Percentiles rank a stretch among this genome's conserved stretches.
phyloP scores from a whole-genome alignment of 2,888 invertebrate genomes.

The Eucera pruinosa region DNA sequence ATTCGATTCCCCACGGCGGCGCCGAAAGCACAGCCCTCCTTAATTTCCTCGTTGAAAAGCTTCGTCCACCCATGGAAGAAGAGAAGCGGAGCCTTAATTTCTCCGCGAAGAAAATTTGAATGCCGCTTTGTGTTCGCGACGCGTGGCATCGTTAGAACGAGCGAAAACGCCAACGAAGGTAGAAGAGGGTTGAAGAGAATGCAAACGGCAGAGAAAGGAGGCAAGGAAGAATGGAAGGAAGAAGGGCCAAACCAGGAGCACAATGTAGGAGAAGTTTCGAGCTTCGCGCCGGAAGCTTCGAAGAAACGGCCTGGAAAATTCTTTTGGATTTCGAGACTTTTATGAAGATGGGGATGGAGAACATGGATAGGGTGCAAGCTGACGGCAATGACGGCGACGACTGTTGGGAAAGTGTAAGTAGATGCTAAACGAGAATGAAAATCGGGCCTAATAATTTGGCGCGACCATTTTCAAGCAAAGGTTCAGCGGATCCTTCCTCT shows the following conservation, averaged over 20 bases:
- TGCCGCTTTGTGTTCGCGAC: constrained; percentile 44
- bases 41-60: constrained; percentile 44
- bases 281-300: not conserved
- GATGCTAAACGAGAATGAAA: constrained; percentile 32
- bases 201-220: not conserved
- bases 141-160: too few species aligned
- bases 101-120: constrained; percentile 42
- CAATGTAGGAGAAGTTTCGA: constrained; percentile 37
- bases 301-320: constrained; percentile 45
- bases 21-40: constrained; percentile 11
- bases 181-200: not conserved
- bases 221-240: not conserved
- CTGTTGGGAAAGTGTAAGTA: constrained; percentile 4
- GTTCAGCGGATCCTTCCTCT: not conserved
- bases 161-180: too few species aligned
- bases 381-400: not conserved
- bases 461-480: not conserved
- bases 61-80: constrained; percentile 23
- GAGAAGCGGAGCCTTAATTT: constrained; percentile 35
- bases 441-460: not conserved
- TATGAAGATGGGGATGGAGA: not conserved
- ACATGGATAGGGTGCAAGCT: not conserved
- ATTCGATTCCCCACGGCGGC: constrained; percentile 22
- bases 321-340: constrained; percentile 47
- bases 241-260: not conserved